Conservation (phyloP, 2,888 invertebrate species). For the Rhamphomyia laevipes region DNA sequence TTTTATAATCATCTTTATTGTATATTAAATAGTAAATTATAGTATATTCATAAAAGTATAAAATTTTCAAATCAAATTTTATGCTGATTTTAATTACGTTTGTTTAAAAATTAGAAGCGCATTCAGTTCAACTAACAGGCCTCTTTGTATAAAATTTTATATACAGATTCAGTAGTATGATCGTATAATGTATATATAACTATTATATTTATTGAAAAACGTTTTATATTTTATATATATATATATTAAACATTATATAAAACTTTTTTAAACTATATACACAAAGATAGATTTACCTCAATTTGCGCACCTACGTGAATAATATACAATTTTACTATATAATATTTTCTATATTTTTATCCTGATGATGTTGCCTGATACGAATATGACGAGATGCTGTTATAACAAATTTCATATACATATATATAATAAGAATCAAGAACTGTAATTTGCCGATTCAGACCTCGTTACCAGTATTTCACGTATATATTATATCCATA, state of each 20-base stretch:
- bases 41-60: not conserved
- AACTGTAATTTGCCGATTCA: constrained; percentile 25
- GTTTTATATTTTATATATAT: no score
- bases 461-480: constrained; percentile 25
- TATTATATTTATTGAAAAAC: no score
- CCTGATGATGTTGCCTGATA: not conserved
- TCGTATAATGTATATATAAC: no score
- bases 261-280: no score
- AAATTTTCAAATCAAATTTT: not conserved
- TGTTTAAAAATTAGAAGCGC: not conserved
- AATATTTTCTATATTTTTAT: not conserved
- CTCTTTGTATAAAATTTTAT: not conserved
- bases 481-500: constrained; percentile 12
- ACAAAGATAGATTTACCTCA: not conserved
- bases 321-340: not conserved
- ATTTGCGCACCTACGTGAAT: not conserved
- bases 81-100: not conserved
- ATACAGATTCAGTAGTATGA: no score
- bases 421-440: constrained; percentile 21
- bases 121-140: not conserved
- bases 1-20: no score
- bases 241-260: no score
- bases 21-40: no score
- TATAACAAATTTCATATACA: not conserved
- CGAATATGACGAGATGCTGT: not conserved